Evolutionary conservation across 2,888 invertebrate species (phyloP), one percentile per base, ranked within the genome.

Genomic region (Polyommatus icarus): DNA sequence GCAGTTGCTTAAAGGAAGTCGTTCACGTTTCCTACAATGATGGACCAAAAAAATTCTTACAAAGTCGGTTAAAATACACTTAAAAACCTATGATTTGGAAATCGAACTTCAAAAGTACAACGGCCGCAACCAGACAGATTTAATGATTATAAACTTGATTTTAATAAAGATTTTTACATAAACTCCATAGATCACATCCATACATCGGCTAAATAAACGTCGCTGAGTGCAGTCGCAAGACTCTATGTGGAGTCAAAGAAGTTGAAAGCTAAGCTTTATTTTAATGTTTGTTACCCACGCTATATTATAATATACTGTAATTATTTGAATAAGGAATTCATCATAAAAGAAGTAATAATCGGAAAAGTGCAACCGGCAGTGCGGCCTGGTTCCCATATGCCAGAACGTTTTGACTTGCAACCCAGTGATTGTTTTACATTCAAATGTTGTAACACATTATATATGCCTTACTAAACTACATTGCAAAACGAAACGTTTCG

Each of bases 301-400:
- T 20, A 3, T 20, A 59, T 20, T 20, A 59, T 20, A 59, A 59
- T 59, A 59, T 59, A n/a, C 36, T 72, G 54, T 54, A n/a, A n/a
- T n/a, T n/a, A 40, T 72, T 20, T 40, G 15, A 72, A 20, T 20
- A 72, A n/a, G 72, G 46, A 72, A 72, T 46, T 46, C n/a, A 20
- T 46, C 1, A 8, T 72, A 24, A 18, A 32, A 71, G 15, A 32
- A 71, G 36, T 20, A 15, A 4, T 24, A 29, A 75, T 54, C 54
- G 75, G 75, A 54, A 75, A 75, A 50, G 75, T 50, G 75, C 50
- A 75, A 75, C 75, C 75, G 75, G 75, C 75, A 50, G 29, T 3
- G 18, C 29, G 75, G 75, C 75, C 75, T 75, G 24, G 54, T 75
- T 75, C 75, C 54, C 75, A 75, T 75, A 50, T 50, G 50, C 50